phyloP scores from a whole-genome alignment of 1,140 invertebrate genomes.

The Batillaria attramentaria region DNA sequence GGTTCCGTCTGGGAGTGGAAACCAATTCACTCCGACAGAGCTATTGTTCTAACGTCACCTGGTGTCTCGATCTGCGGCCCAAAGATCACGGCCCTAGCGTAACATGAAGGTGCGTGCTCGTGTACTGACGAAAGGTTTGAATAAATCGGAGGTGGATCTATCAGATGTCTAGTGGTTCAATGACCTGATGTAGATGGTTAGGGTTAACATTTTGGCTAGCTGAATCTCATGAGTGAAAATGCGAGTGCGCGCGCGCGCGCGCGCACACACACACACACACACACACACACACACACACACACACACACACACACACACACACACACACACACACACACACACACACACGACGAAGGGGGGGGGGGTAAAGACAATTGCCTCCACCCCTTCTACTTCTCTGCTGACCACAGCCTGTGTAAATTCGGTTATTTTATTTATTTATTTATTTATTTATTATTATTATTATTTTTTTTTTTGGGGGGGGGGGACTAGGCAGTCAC shows the following conservation, averaged over 20 bases:
- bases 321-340: slow-evolving; percentile 10
- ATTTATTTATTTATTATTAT: too few relatives aligned
- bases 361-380: too few relatives aligned
- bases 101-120: not conserved
- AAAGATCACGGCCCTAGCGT: not conserved
- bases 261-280: slow-evolving; percentile 8
- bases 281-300: not conserved
- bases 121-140: not conserved
- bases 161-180: not conserved
- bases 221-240: not conserved
- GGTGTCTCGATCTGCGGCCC: not conserved
- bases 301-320: slow-evolving; percentile 8
- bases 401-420: too few relatives aligned
- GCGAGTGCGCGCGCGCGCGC: not conserved
- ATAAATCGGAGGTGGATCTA: not conserved
- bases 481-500: too few relatives aligned
- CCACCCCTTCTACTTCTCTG: too few relatives aligned
- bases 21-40: too few relatives aligned
- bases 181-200: not conserved
- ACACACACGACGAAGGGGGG: too few relatives aligned
- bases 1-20: too few relatives aligned
- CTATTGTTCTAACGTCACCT: too few relatives aligned
- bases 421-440: too few relatives aligned
- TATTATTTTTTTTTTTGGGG: too few relatives aligned
- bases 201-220: not conserved